A percentile compares a stretch with the other conserved stretches of the same genome.
phyloP scores from a whole-genome alignment of 2,797 vertebrate species.

The Gorsachius magnificus region DNA sequence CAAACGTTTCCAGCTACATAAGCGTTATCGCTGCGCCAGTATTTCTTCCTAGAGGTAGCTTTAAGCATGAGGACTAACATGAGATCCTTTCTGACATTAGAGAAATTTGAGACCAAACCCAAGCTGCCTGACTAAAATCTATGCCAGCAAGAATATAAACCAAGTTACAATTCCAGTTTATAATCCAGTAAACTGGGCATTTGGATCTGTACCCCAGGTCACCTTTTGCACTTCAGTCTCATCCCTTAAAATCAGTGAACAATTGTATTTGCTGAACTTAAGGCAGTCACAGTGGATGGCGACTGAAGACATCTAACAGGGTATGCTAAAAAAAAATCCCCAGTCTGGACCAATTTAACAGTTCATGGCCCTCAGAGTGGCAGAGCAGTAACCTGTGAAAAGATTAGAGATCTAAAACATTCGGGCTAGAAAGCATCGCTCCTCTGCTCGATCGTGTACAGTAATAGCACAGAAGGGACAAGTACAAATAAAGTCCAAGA shows the following conservation, averaged over 20 bases:
- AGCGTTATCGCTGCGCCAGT: neutral
- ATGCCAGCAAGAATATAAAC: neutral
- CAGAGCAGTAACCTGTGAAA: neutral
- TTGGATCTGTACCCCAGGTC: neutral
- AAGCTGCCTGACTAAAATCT: neutral
- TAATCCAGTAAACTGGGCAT: neutral
- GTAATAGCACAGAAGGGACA: neutral
- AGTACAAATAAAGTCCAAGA: neutral
- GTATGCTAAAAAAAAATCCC: neutral
- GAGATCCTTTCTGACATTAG: neutral
- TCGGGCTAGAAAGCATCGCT: neutral
- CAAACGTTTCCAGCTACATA: neutral
- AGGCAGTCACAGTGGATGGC: neutral
- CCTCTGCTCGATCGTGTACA: neutral
- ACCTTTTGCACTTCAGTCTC: neutral
- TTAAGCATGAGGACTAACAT: neutral
- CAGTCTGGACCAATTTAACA: neutral
- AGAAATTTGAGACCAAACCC: neutral
- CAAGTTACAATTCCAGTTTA: neutral
- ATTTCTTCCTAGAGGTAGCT: neutral
- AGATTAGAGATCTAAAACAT: neutral
- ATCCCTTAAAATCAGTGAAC: neutral
- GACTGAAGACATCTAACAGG: neutral
- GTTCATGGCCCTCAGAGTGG: fast-evolving
- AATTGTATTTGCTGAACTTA: neutral